These are phyloP conservation scores for Tragulus kanchil DNA, from an alignment of 2,113 vertebrate genomes.

Conservation along the genomic window DNA sequence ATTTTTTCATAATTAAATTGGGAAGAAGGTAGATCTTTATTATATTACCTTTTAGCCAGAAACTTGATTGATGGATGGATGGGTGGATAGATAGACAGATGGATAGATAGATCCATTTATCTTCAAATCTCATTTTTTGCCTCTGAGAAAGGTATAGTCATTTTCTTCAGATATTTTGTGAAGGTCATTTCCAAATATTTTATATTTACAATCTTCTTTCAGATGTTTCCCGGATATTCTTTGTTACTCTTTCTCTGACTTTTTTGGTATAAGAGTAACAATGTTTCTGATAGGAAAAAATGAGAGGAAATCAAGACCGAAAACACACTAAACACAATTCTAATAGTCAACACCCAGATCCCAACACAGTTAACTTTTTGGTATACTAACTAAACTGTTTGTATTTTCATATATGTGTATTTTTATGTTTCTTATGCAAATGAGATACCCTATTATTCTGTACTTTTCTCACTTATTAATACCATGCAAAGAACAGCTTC, in stretches of 20 bases:
- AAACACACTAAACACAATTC: not conserved
- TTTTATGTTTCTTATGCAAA: not conserved
- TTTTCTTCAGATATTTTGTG: not conserved
- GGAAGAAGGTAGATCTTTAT: slow-evolving; percentile 28
- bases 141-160: not conserved
- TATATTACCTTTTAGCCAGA: slow-evolving; percentile 32
- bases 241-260: not conserved
- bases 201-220: not conserved
- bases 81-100: not conserved
- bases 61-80: not conserved
- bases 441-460: not conserved
- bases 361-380: not conserved
- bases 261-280: not conserved
- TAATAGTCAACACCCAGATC: not conserved
- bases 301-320: not conserved
- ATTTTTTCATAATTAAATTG: not conserved
- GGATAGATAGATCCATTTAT: not conserved
- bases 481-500: not conserved
- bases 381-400: not conserved
- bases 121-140: not conserved
- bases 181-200: not conserved
- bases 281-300: not conserved
- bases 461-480: not conserved
- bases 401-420: not conserved
- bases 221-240: not conserved